Evolutionary conservation across 2,113 vertebrate genomes (phyloP).

Genomic region (Uria lomvia): DNA sequence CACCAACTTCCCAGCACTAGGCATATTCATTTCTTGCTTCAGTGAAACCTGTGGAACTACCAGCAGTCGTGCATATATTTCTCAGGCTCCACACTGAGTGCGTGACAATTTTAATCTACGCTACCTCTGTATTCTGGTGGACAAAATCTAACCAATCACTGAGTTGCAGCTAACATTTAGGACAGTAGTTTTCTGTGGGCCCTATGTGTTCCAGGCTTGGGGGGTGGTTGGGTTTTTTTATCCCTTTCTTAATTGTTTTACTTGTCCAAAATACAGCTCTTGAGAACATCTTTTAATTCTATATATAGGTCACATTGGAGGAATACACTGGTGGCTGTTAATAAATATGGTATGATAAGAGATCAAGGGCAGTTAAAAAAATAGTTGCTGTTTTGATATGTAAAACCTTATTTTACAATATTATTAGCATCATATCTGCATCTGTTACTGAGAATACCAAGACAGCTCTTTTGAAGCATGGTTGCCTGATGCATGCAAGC

Average conservation of each 20-base stretch:
- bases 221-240: accelerated
- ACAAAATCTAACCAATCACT: not conserved
- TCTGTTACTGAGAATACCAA: not conserved
- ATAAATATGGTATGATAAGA: constrained; percentile 1
- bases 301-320: not conserved
- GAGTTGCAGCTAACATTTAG: not conserved
- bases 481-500: not conserved
- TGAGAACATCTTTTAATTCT: not conserved
- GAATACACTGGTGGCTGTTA: not conserved
- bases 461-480: not conserved
- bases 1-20: not conserved
- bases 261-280: not conserved
- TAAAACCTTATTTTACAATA: constrained; percentile 27
- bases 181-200: not conserved
- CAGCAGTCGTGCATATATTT: not conserved
- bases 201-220: not conserved
- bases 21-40: not conserved
- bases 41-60: not conserved
- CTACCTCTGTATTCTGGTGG: not conserved
- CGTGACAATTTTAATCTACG: not conserved
- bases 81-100: not conserved
- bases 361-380: not conserved
- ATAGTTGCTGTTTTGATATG: not conserved
- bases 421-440: not conserved
- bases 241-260: not conserved